These are phyloP conservation scores for Proterorhinus semilunaris DNA, from an alignment of 2,113 vertebrate species.

Conservation along the genomic window DNA sequence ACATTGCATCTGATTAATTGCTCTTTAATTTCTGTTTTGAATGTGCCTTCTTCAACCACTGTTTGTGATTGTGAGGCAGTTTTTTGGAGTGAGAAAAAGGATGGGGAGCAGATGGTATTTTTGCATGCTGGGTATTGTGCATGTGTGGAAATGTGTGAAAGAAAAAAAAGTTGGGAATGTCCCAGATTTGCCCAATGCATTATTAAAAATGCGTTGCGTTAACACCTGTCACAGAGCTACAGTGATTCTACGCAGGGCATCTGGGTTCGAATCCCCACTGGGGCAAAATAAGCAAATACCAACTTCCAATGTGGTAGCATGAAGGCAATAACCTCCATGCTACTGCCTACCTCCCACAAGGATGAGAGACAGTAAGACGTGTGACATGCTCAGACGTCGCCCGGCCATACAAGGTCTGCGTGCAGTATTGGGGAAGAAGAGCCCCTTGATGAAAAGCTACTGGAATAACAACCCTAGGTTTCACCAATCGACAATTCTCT, in stretches of 20 bases:
- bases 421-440: too few relatives aligned
- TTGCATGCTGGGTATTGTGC: conserved; percentile 10
- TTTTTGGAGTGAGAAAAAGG: conserved; percentile 14
- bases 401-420: too few relatives aligned
- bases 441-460: too few relatives aligned
- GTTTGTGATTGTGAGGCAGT: conserved; percentile 8
- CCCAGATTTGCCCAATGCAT: conserved; percentile 42
- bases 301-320: too few relatives aligned
- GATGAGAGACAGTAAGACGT: too few relatives aligned
- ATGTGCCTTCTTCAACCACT: background rate
- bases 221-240: conserved; percentile 42
- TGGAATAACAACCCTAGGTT: too few relatives aligned
- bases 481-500: too few relatives aligned
- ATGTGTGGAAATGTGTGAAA: conserved; percentile 2
- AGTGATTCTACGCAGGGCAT: conserved; percentile 1
- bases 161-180: conserved; percentile 29
- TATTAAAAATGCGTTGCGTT: conserved; percentile 48
- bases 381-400: too few relatives aligned
- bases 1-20: conserved; percentile 7
- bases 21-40: conserved; percentile 8
- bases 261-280: too few relatives aligned
- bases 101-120: conserved; percentile 61
- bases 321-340: too few relatives aligned
- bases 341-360: too few relatives aligned
- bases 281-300: too few relatives aligned